A percentile compares a stretch with the other conserved stretches of the same genome.
phyloP scores from a whole-genome alignment of 2,113 vertebrate species.

The Tyto alba region DNA sequence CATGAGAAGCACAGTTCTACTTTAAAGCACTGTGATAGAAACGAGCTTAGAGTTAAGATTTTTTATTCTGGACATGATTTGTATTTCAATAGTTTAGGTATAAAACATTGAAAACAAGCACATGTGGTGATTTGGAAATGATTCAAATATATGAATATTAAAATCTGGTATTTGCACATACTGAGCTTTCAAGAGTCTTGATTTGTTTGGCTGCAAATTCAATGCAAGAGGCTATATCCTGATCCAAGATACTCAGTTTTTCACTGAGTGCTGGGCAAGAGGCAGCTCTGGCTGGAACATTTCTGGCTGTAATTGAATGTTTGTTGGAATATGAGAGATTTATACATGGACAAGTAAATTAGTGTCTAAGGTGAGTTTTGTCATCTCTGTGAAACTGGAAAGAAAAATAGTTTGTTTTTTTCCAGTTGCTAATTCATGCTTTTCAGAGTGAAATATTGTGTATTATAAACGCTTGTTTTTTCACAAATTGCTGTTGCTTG shows the following conservation, averaged over 20 bases:
- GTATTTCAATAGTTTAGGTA: neutral
- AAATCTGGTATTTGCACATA: conserved; percentile 24
- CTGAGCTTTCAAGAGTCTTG: neutral
- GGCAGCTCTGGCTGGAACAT: conserved; percentile 12
- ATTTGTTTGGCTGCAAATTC: conserved; percentile 34
- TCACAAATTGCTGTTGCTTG: neutral
- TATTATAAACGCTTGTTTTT: neutral
- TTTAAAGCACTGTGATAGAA: neutral
- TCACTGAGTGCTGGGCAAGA: neutral
- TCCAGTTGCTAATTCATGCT: neutral
- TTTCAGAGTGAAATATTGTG: conserved; percentile 11
- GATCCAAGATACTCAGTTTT: neutral
- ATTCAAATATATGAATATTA: conserved; percentile 15
- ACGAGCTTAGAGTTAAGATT: neutral
- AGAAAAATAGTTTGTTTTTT: neutral
- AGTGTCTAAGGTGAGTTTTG: conserved; percentile 40
- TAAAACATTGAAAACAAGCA: neutral
- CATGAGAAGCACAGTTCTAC: neutral
- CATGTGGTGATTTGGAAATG: conserved; percentile 7
- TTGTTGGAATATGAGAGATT: conserved; percentile 6
- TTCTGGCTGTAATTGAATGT: neutral
- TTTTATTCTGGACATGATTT: neutral
- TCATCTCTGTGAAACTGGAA: neutral
- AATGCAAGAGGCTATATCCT: neutral
- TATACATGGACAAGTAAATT: neutral